phyloP scores from a whole-genome alignment of 1,140 invertebrate species.

The Coenobita brevimanus region DNA sequence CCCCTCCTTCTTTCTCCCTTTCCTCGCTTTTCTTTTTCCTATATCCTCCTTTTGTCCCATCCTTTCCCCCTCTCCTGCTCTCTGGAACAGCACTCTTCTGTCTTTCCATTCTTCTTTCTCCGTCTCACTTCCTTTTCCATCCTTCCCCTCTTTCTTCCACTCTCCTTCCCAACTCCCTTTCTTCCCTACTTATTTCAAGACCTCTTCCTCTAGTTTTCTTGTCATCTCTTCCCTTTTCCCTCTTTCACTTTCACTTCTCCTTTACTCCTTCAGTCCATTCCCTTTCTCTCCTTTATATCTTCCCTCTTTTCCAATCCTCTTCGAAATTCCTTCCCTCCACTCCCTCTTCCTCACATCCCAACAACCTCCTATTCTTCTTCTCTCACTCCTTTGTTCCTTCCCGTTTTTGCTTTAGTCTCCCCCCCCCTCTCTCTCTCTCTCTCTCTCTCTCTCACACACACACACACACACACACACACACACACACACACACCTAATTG shows the following conservation, averaged over 20 bases:
- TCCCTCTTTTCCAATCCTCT: neutral
- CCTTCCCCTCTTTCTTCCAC: neutral
- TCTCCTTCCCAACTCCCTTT: neutral
- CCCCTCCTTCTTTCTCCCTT: neutral
- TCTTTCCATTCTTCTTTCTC: neutral
- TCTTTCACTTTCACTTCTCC: neutral
- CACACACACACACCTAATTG: no score
- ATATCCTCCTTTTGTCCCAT: neutral
- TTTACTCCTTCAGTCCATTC: neutral
- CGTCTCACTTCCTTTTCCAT: neutral
- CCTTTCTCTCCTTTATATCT: neutral
- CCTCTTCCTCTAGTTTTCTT: neutral
- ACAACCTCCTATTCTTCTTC: neutral
- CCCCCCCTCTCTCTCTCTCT: neutral
- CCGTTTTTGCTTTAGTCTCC: no score
- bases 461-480: no score
- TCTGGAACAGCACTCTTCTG: neutral
- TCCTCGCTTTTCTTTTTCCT: neutral
- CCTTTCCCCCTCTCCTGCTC: neutral
- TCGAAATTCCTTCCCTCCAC: neutral
- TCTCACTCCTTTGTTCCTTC: no score
- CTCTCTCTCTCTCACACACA: neutral
- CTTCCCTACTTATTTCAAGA: neutral
- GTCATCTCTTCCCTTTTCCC: neutral
- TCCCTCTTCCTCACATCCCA: neutral